Conservation (phyloP, 2,797 vertebrate genomes). For the Lagodon rhomboides region DNA sequence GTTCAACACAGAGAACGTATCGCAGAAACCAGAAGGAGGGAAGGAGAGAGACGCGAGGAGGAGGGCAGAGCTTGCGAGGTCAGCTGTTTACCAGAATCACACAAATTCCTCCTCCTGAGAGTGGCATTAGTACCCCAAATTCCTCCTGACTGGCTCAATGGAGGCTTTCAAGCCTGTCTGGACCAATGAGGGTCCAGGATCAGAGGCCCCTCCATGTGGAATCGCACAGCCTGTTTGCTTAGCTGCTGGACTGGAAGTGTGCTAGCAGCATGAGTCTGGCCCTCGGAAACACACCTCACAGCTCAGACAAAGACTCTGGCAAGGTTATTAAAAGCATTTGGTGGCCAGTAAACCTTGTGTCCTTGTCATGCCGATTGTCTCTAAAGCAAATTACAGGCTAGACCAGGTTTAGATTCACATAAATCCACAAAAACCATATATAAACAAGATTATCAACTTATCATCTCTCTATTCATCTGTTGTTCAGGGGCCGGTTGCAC, state of each 20-base stretch:
- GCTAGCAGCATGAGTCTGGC: constrained; percentile 47
- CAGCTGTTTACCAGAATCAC: constrained; percentile 79
- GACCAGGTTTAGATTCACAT: not conserved
- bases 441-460: not conserved
- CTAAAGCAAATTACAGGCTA: constrained; percentile 5
- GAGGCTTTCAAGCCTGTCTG: constrained; percentile 78
- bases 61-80: constrained; percentile 52
- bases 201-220: constrained; percentile 70
- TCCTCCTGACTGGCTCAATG: constrained; percentile 81
- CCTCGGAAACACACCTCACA: constrained; percentile 32
- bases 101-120: constrained; percentile 79
- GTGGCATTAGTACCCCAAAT: constrained; percentile 73
- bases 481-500: not conserved
- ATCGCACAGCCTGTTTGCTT: constrained; percentile 82
- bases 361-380: not conserved
- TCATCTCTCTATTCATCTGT: not conserved
- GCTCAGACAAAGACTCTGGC: constrained; percentile 20
- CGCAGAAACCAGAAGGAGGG: constrained; percentile 23
- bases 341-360: constrained; percentile 33
- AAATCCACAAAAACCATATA: not conserved
- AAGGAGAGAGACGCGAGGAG: constrained; percentile 39
- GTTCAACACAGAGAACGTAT: constrained; percentile 46
- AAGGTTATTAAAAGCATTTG: constrained; percentile 51
- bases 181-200: constrained; percentile 79
- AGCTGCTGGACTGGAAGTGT: constrained; percentile 79